Percentiles rank a stretch among this genome's conserved stretches.
These are phyloP conservation scores for Drosophila kambysellisi DNA, from an alignment of 2,888 invertebrate genomes.

Conservation along the genomic window DNA sequence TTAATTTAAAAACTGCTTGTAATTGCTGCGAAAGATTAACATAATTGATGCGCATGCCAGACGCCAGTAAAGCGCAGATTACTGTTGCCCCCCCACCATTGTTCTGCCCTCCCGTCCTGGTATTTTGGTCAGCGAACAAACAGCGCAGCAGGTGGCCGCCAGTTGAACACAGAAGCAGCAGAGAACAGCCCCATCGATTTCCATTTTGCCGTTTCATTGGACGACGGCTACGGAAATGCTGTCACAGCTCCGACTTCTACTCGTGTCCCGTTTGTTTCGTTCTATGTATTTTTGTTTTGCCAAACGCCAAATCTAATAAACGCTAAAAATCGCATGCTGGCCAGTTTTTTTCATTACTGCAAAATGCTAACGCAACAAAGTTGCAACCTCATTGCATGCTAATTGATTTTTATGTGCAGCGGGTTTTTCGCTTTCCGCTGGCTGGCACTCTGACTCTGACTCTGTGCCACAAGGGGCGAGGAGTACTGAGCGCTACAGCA, in stretches of 20 bases:
- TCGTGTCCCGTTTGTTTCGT: constrained; percentile 17
- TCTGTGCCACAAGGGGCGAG: background rate
- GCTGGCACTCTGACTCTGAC: constrained; percentile 5
- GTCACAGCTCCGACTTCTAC: constrained; percentile 43
- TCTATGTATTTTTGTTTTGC: constrained; percentile 35
- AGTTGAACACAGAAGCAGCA: constrained; percentile 6
- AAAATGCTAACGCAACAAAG: constrained; percentile 37
- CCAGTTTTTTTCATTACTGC: constrained; percentile 57
- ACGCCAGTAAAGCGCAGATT: constrained; percentile 43
- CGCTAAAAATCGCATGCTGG: constrained; percentile 61
- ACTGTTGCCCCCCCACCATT: constrained; percentile 16
- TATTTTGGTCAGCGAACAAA: constrained; percentile 26
- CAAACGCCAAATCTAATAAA: constrained; percentile 74
- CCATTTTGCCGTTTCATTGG: constrained; percentile 44
- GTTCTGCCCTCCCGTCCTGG: background rate
- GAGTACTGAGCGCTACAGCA: background rate
- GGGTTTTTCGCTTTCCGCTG: constrained; percentile 9
- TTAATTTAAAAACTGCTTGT: constrained; percentile 67
- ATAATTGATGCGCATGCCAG: constrained; percentile 71
- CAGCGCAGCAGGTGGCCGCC: constrained; percentile 74
- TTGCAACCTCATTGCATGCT: constrained; percentile 74
- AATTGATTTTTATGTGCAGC: constrained; percentile 77
- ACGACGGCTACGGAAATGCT: constrained; percentile 35
- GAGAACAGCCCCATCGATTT: constrained; percentile 59
- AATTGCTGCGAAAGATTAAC: constrained; percentile 74